Percentiles rank a stretch among this genome's conserved stretches.
These are phyloP conservation scores for Magallana ariakensis DNA, from an alignment of 1,140 invertebrate genomes.

Conservation along the genomic window DNA sequence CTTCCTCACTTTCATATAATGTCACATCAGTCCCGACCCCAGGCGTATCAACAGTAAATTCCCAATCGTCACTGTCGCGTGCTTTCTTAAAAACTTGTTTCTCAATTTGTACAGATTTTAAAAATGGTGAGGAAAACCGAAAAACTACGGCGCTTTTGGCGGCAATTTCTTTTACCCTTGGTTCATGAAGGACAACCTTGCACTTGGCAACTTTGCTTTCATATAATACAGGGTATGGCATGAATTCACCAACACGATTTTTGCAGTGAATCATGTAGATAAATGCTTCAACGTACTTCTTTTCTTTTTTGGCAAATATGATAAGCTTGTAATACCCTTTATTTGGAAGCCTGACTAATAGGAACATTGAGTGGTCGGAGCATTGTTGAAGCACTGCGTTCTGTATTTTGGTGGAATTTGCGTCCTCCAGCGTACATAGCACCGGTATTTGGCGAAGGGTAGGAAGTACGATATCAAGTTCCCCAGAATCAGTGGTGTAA, in stretches of 20 bases:
- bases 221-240: background rate
- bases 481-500: slow-evolving; percentile 45
- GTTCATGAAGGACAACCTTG: slow-evolving; percentile 1
- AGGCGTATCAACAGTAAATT: too few relatives aligned
- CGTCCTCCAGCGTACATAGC: background rate
- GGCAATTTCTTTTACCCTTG: slow-evolving; percentile 31
- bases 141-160: slow-evolving; percentile 37
- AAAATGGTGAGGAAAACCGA: slow-evolving; percentile 12
- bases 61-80: too few relatives aligned
- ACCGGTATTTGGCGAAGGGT: slow-evolving; percentile 1
- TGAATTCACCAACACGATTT: background rate
- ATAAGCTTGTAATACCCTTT: slow-evolving; percentile 13
- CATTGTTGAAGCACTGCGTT: background rate
- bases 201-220: background rate
- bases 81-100: too few relatives aligned
- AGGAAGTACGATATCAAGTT: slow-evolving; percentile 16
- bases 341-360: background rate
- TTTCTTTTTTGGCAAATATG: slow-evolving; percentile 7
- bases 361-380: background rate
- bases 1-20: too few relatives aligned
- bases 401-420: slow-evolving; percentile 23
- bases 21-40: too few relatives aligned
- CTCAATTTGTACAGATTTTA: slow-evolving; percentile 14
- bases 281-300: background rate
- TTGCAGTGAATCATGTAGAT: slow-evolving; percentile 35